Percentiles rank a stretch among this genome's conserved stretches.
Conservation (phyloP, 2,888 invertebrate genomes). For the Hymenopus coronatus region DNA sequence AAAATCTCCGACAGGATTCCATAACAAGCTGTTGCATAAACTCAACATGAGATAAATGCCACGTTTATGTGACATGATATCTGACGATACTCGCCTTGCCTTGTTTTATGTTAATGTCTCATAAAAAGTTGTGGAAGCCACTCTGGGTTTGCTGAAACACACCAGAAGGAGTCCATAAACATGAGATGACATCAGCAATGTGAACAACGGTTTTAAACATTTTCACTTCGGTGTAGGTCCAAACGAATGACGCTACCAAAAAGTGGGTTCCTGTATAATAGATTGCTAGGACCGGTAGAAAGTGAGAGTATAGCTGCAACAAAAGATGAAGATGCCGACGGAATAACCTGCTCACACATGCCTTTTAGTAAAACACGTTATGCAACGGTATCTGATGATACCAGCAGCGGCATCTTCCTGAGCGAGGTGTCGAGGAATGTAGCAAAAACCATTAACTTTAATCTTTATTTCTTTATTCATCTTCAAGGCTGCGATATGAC, state of each 20-base stretch:
- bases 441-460: no score
- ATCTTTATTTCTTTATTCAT: no score
- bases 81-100: no score
- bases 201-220: not conserved
- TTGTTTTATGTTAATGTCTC: no score
- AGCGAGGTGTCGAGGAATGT: no score
- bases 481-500: no score
- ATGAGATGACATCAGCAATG: not conserved
- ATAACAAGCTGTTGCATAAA: no score
- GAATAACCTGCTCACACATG: not conserved
- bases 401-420: not conserved
- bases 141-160: not conserved
- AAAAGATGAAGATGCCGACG: not conserved
- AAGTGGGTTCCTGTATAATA: not conserved
- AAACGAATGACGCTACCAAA: not conserved
- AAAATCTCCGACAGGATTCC: no score
- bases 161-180: not conserved
- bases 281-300: not conserved
- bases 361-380: not conserved
- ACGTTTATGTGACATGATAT: no score
- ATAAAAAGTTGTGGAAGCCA: not conserved
- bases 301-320: not conserved
- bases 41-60: no score
- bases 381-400: not conserved
- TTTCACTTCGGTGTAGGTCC: not conserved